These are phyloP conservation scores for Enteromius treurensis DNA, from an alignment of 2,797 vertebrate species.

Conservation along the genomic window DNA sequence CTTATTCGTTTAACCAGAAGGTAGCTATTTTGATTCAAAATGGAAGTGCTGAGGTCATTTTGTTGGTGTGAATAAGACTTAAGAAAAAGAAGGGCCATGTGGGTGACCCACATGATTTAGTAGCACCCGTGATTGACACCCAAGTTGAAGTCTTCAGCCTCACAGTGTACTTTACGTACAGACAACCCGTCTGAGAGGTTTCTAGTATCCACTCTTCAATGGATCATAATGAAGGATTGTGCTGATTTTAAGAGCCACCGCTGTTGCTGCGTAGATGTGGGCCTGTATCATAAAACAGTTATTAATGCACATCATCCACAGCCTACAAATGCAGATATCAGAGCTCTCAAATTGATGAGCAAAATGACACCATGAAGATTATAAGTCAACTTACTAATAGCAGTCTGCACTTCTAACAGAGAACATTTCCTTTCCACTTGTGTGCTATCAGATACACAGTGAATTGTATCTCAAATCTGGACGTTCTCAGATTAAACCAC, in stretches of 20 bases:
- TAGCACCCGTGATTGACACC: neutral
- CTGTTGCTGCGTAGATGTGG: neutral
- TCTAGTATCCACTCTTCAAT: slow-evolving; percentile 24
- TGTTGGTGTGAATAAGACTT: neutral
- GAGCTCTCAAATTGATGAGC: slow-evolving; percentile 15
- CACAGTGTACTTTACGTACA: neutral
- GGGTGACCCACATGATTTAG: neutral
- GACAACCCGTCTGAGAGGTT: slow-evolving; percentile 14
- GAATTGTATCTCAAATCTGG: slow-evolving; percentile 22
- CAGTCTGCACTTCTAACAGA: neutral
- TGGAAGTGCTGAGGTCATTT: neutral
- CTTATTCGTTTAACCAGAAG: neutral
- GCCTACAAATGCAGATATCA: slow-evolving; percentile 1
- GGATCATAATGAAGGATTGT: slow-evolving; percentile 21
- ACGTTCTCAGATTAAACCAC: slow-evolving; percentile 16
- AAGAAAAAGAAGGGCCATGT: neutral
- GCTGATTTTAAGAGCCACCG: slow-evolving; percentile 21
- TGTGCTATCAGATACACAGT: slow-evolving; percentile 20
- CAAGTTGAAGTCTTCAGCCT: slow-evolving; percentile 9
- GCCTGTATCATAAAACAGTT: slow-evolving; percentile 8
- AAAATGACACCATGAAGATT: slow-evolving; percentile 35
- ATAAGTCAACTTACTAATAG: slow-evolving; percentile 37
- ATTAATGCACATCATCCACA: slow-evolving; percentile 20
- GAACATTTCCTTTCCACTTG: slow-evolving; percentile 8
- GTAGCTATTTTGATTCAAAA: neutral